Base-by-base conservation (phyloP, 1,140 invertebrate species). In the Brevipalpus yothersi region DNA sequence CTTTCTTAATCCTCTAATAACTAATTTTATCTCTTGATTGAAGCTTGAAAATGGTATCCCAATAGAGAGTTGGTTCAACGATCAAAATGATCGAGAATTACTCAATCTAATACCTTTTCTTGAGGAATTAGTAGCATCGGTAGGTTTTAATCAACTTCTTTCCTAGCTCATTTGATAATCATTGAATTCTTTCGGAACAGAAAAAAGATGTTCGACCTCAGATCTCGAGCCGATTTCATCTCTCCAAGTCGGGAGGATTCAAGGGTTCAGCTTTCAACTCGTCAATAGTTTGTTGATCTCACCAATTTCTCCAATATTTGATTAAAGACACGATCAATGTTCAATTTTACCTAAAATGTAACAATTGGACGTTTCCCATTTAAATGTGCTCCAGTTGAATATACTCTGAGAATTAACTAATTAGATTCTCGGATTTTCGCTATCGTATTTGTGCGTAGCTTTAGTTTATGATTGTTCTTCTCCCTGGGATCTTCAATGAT, bases 31-130 rank as follows among this genome's bases (percentile, higher is more conserved):
- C 4, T 7, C 51, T 60, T 56, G 31, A 23, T 78, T 81, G 47
- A 75, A 92, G 81, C 71, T 92, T 61, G 88, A 94, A 73, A 95
- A 95, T 75, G 91, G 91, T 42, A 95, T 96, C 64, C 90, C 91
- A 0, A 95, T 96, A 67, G 86, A 92, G 73, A 92, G 87, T 71
- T 96, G 92, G 91, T 96, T 94, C 74, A 80, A 86, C 45, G 88
- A 95, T 73, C 78, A 82, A 66, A 79, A 79, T 61, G 92, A 97
- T 72, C 79, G 78, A 41, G 92, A 96, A 70, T 74, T 97, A 39
- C 79, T 93, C 67, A 93, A 93, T 70, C 69, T 96, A 55, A 73
- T 95, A 69, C 91, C 91, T 53, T 94, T 95, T 75, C 75, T 97
- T 58, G 87, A 95, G 72, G 79, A 83, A 67, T 75, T 95, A 62